phyloP scores from a whole-genome alignment of 1,140 invertebrate species.

The Cardiocondyla obscurior region DNA sequence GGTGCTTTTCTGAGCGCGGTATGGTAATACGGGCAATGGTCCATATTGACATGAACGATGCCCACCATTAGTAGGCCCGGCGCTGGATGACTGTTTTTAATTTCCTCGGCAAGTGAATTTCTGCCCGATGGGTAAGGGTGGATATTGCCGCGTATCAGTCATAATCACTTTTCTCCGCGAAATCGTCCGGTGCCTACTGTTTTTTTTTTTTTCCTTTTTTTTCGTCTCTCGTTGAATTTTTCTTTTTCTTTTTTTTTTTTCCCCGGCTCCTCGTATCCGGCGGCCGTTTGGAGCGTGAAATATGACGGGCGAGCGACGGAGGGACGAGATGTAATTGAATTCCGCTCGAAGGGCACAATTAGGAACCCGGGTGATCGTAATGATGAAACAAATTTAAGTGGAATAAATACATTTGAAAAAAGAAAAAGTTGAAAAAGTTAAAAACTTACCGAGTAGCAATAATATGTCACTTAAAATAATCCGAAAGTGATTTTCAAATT shows the following conservation, averaged over 20 bases:
- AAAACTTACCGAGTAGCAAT: background rate
- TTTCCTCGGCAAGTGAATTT: constrained; percentile 84
- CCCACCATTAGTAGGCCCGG: constrained; percentile 80
- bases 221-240: constrained; percentile 42
- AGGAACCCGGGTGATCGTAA: constrained; percentile 38
- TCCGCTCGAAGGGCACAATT: constrained; percentile 48
- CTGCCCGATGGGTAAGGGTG: constrained; percentile 77
- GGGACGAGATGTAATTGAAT: constrained; percentile 51
- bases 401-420: background rate
- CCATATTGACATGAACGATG: constrained; percentile 85
- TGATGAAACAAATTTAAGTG: constrained; percentile 43
- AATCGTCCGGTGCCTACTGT: constrained; percentile 53
- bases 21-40: constrained; percentile 84
- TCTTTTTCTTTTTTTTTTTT: background rate
- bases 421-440: background rate
- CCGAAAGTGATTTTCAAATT: background rate
- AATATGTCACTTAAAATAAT: background rate
- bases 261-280: constrained; percentile 5
- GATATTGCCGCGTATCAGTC: constrained; percentile 84
- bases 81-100: constrained; percentile 83
- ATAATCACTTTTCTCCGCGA: constrained; percentile 79
- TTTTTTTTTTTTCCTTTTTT: constrained; percentile 52
- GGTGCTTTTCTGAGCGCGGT: constrained; percentile 79
- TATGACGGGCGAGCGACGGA: constrained; percentile 42
- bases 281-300: constrained; percentile 46